Percentiles rank a stretch among this genome's conserved stretches.
phyloP scores from a whole-genome alignment of 2,888 invertebrate genomes.

The Tetramorium bicarinatum region DNA sequence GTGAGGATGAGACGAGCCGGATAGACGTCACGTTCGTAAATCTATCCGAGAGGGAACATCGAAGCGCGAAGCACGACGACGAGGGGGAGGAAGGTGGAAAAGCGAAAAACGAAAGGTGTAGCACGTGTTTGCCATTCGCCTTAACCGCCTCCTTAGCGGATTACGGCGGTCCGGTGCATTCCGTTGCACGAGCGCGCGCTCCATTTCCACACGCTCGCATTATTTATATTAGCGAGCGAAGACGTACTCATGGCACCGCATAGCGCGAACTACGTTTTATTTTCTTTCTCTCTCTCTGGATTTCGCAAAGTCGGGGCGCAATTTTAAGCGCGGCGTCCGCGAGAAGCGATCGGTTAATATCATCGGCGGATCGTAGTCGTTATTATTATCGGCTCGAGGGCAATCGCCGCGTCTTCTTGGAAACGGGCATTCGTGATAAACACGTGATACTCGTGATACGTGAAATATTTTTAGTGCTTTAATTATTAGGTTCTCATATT shows the following conservation, averaged over 20 bases:
- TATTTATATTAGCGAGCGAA: conserved; percentile 71
- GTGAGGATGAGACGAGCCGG: conserved; percentile 36
- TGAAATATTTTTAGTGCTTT: not conserved
- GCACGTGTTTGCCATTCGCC: conserved; percentile 72
- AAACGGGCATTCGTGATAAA: not conserved
- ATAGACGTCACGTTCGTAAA: conserved; percentile 55
- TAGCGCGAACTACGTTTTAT: not conserved
- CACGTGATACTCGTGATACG: not conserved
- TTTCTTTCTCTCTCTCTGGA: conserved; percentile 39
- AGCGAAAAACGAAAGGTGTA: conserved; percentile 59
- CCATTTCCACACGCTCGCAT: conserved; percentile 46
- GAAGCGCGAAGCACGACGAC: conserved; percentile 3
- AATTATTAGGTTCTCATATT: too few relatives aligned
- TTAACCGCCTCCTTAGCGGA: conserved; percentile 50
- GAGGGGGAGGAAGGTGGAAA: conserved; percentile 30
- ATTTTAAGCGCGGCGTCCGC: conserved; percentile 44
- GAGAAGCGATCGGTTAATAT: conserved; percentile 47
- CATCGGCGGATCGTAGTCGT: conserved; percentile 12
- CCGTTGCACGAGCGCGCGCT: conserved; percentile 20
- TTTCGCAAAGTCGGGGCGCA: conserved; percentile 31
- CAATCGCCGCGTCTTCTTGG: not conserved
- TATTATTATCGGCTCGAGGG: conserved; percentile 20
- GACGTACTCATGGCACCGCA: conserved; percentile 58
- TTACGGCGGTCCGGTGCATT: conserved; percentile 18
- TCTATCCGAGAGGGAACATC: conserved; percentile 40